Percentiles rank a stretch among this genome's conserved stretches.
Conservation (phyloP, 2,797 vertebrate species). For the Petrocephalus schoutedeni region DNA sequence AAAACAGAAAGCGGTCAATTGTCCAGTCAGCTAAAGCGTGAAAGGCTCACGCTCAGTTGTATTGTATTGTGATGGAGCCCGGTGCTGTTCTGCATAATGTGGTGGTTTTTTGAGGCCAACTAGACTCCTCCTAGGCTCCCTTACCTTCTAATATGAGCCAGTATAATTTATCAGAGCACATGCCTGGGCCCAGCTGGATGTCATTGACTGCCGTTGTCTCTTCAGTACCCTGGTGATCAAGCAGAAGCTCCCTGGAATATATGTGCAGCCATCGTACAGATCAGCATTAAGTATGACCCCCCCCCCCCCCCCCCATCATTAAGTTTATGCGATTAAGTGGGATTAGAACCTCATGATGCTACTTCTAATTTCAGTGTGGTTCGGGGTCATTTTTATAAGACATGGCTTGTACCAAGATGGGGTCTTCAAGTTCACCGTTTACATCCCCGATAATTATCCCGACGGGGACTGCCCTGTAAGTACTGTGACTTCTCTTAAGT, state of each 20-base stretch:
- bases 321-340: background rate
- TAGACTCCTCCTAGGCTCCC: background rate
- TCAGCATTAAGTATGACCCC: conserved; percentile 85
- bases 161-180: background rate
- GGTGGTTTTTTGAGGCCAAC: no score
- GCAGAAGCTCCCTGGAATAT: conserved; percentile 94
- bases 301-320: background rate
- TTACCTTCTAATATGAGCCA: background rate
- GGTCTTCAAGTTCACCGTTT: conserved; percentile 97
- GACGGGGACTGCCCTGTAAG: conserved; percentile 97
- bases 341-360: background rate
- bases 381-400: conserved; percentile 97
- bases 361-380: conserved; percentile 81
- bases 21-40: background rate
- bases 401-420: conserved; percentile 96
- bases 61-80: no score
- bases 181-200: background rate
- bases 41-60: background rate
- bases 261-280: conserved; percentile 93
- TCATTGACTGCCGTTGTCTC: conserved; percentile 26
- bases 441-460: conserved; percentile 98
- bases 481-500: conserved; percentile 24
- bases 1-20: background rate
- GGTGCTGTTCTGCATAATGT: background rate
- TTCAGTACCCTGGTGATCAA: conserved; percentile 91